Percentiles rank a stretch among this genome's conserved stretches.
These are phyloP conservation scores for Thereva nobilitata DNA, from an alignment of 2,888 invertebrate species.

Conservation along the genomic window DNA sequence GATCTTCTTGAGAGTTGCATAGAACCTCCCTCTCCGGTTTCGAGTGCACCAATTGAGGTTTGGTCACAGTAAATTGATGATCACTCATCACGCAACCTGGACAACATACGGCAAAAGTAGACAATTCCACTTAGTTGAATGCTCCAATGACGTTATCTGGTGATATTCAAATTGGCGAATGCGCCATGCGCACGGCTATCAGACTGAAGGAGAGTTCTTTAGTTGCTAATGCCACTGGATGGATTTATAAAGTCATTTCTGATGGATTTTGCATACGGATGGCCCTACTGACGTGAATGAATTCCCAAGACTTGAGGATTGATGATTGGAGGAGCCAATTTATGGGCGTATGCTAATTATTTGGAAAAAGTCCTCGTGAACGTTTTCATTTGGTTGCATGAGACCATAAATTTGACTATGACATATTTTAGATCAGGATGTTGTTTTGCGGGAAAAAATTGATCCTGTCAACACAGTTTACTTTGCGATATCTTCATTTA, in stretches of 20 bases:
- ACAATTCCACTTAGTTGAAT: slow-evolving; percentile 41
- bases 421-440: slow-evolving; percentile 40
- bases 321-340: slow-evolving; percentile 35
- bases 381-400: slow-evolving; percentile 31
- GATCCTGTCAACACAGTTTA: slow-evolving; percentile 37
- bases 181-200: slow-evolving; percentile 1
- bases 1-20: neutral
- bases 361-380: slow-evolving; percentile 14
- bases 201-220: slow-evolving; percentile 2
- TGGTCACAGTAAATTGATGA: slow-evolving; percentile 39
- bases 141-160: slow-evolving; percentile 42
- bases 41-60: slow-evolving; percentile 29
- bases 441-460: slow-evolving; percentile 38
- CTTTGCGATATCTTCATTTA: slow-evolving; percentile 35
- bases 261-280: slow-evolving; percentile 36
- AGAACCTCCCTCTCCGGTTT: slow-evolving; percentile 23
- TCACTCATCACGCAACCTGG: slow-evolving; percentile 40
- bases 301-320: slow-evolving; percentile 19
- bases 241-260: slow-evolving; percentile 40
- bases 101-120: slow-evolving; percentile 6
- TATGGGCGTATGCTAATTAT: slow-evolving; percentile 40
- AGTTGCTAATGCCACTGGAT: slow-evolving; percentile 14
- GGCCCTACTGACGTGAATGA: slow-evolving; percentile 22
- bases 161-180: slow-evolving; percentile 40
- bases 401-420: slow-evolving; percentile 41